phyloP scores from a whole-genome alignment of 1,140 invertebrate species.

The Drosophila takahashii region DNA sequence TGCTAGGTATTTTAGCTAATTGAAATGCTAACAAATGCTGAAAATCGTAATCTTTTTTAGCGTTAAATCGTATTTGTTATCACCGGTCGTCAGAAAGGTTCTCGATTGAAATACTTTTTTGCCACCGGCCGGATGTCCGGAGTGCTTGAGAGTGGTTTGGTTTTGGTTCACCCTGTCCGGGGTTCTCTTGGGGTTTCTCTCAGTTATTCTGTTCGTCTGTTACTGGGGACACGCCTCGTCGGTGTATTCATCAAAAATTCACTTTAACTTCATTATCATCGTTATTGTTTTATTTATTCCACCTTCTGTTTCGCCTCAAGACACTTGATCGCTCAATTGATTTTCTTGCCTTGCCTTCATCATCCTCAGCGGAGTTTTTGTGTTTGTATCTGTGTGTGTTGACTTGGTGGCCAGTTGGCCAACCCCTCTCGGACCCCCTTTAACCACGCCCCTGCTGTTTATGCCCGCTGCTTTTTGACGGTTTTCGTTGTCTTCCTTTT shows the following conservation, averaged over 20 bases:
- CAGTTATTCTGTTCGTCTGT: constrained; percentile 23
- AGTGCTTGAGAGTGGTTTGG: constrained; percentile 36
- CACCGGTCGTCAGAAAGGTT: neutral
- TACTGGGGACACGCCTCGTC: constrained; percentile 68
- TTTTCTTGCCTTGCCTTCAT: constrained; percentile 64
- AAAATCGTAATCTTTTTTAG: constrained; percentile 1
- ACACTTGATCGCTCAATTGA: constrained; percentile 85
- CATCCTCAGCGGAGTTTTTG: constrained; percentile 26
- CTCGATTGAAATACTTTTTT: constrained; percentile 32
- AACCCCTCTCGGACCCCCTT: neutral
- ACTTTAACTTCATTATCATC: constrained; percentile 85
- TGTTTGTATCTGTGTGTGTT: constrained; percentile 19
- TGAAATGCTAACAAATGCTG: constrained; percentile 41
- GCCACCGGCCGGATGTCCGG: constrained; percentile 65
- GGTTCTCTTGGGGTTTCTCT: constrained; percentile 17
- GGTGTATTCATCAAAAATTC: constrained; percentile 83
- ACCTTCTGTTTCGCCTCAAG: constrained; percentile 84
- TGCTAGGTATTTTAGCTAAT: constrained; percentile 29
- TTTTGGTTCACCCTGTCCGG: constrained; percentile 27
- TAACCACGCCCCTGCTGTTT: constrained; percentile 47
- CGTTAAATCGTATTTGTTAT: neutral
- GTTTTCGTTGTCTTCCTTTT: constrained; percentile 52
- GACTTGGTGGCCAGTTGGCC: constrained; percentile 43
- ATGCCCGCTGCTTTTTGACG: constrained; percentile 79
- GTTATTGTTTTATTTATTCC: constrained; percentile 85